Percentiles rank a stretch among this genome's conserved stretches.
Conservation (phyloP, 2,113 vertebrate genomes). For the Limanda limanda region DNA sequence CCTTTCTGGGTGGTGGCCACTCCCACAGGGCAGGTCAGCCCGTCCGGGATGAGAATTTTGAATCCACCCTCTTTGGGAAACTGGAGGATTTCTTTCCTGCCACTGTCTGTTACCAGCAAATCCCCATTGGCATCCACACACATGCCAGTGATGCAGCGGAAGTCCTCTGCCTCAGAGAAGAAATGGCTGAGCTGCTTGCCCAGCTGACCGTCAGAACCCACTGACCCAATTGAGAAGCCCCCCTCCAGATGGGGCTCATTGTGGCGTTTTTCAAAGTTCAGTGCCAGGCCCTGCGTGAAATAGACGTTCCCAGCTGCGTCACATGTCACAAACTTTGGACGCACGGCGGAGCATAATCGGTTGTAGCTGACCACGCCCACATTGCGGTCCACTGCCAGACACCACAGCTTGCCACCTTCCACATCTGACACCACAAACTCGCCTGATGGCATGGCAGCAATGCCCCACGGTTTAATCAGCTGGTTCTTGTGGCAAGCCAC, state of each 20-base stretch:
- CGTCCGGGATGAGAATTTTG: conserved; percentile 92
- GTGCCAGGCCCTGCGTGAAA: conserved; percentile 95
- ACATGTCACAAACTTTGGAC: conserved; percentile 97
- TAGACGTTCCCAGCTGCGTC: conserved; percentile 93
- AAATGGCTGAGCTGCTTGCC: conserved; percentile 97
- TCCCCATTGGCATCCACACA: conserved; percentile 94
- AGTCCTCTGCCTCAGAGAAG: conserved; percentile 95
- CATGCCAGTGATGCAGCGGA: conserved; percentile 99
- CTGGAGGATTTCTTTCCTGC: conserved; percentile 94
- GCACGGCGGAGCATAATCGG: conserved; percentile 92
- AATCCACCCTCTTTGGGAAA: conserved; percentile 96
- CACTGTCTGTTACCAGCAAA: conserved; percentile 95
- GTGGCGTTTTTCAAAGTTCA: conserved; percentile 94
- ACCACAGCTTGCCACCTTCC: conserved; percentile 97
- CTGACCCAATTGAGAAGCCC: conserved; percentile 95
- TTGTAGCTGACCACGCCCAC: conserved; percentile 94
- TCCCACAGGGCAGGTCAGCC: conserved; percentile 92
- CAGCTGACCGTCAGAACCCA: conserved; percentile 91
- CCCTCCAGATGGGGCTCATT: conserved; percentile 96
- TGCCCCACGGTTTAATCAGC: conserved; percentile 97
- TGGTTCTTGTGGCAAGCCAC: conserved; percentile 96
- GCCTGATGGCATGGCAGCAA: conserved; percentile 91
- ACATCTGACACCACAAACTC: conserved; percentile 97
- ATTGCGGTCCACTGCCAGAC: conserved; percentile 91
- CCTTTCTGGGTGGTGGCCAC: conserved; percentile 96